phyloP scores from a whole-genome alignment of 2,888 invertebrate species.

The Fabriciana adippe region DNA sequence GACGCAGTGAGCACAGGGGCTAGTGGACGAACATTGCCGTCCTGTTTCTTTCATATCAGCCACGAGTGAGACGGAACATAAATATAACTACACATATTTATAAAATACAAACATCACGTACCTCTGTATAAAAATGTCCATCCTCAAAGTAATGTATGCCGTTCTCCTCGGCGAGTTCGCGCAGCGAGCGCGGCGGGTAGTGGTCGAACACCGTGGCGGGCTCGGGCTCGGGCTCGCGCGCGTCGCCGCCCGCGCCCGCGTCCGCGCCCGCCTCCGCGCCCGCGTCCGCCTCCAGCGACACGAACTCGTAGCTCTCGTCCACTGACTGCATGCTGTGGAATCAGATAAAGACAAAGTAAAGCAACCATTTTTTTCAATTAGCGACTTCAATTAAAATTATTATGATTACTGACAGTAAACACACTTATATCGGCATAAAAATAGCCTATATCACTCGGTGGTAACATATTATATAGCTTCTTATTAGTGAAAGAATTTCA shows the following conservation, averaged over 20 bases:
- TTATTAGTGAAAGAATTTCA: too few species aligned
- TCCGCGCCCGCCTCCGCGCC: conserved; percentile 63
- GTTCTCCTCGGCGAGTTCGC: conserved; percentile 89
- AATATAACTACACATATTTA: not conserved
- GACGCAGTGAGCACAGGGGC: too few species aligned
- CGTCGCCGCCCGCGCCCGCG: conserved; percentile 54
- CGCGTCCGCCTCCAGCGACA: conserved; percentile 68
- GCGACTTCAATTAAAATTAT: too few species aligned
- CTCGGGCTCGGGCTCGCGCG: conserved; percentile 33
- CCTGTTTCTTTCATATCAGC: too few species aligned
- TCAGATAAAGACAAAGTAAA: not conserved
- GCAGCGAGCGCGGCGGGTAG: conserved; percentile 84
- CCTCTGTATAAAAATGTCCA: conserved; percentile 97
- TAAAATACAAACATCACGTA: conserved; percentile 33
- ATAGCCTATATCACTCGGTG: too few species aligned
- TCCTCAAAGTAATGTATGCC: conserved; percentile 96
- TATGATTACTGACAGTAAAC: too few species aligned
- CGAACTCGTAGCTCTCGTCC: conserved; percentile 79
- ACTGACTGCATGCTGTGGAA: conserved; percentile 73
- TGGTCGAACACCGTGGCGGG: conserved; percentile 38
- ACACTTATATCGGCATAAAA: too few species aligned
- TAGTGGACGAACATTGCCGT: too few species aligned
- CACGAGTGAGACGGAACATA: not conserved
- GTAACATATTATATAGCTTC: too few species aligned
- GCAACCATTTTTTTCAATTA: not conserved